Conservation (phyloP, 2,888 invertebrate genomes). For the Drosophila pseudotakahashii region DNA sequence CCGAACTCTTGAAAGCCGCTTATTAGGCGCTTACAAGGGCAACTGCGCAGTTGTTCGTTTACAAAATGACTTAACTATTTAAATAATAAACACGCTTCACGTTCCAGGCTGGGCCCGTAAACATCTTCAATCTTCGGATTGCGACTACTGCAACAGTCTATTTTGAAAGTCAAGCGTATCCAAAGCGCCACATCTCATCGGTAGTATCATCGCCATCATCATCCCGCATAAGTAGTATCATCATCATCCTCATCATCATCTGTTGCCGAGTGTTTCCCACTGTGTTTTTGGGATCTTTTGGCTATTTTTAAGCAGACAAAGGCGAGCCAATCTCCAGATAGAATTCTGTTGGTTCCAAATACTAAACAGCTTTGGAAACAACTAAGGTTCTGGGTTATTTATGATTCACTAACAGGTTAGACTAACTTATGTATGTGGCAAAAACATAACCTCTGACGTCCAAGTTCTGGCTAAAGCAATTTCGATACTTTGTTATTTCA, state of each 20-base stretch:
- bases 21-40: constrained; percentile 40
- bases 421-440: constrained; percentile 25
- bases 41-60: constrained; percentile 67
- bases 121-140: constrained; percentile 20
- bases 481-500: constrained; percentile 23
- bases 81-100: constrained; percentile 66
- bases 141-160: constrained; percentile 24
- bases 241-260: constrained; percentile 13
- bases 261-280: constrained; percentile 29
- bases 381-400: constrained; percentile 41
- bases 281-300: constrained; percentile 20
- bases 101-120: constrained; percentile 29
- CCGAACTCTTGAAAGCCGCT: constrained; percentile 25
- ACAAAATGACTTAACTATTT: constrained; percentile 58
- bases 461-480: constrained; percentile 27
- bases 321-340: constrained; percentile 12
- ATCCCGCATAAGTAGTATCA: constrained; percentile 10
- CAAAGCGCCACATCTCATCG: constrained; percentile 38
- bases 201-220: constrained; percentile 17
- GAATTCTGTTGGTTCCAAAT: constrained; percentile 29
- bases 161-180: constrained; percentile 28
- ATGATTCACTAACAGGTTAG: constrained; percentile 70
- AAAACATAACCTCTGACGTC: constrained; percentile 43
- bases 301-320: constrained; percentile 41
- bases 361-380: constrained; percentile 27